A percentile compares a stretch with the other conserved stretches of the same genome.
Evolutionary conservation across 2,888 invertebrate species (phyloP).

Genomic region (Alcis repandata): DNA sequence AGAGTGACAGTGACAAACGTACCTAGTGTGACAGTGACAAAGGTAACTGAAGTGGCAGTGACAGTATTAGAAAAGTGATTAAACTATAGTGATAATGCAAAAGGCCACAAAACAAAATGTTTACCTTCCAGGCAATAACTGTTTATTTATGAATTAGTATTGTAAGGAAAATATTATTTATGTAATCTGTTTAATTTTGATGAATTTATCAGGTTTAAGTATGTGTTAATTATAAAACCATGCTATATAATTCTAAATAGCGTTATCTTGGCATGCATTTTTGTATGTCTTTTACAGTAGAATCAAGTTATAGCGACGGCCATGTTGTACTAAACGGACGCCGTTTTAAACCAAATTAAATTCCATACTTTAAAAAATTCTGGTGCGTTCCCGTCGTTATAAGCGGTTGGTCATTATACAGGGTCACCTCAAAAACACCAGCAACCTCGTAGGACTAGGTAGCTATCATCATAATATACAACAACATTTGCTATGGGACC

Average conservation of each 20-base stretch:
- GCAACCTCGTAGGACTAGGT: too few species aligned
- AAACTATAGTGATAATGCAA: slow-evolving; percentile 28
- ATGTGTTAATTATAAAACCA: background rate
- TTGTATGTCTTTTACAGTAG: too few species aligned
- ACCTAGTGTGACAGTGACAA: background rate
- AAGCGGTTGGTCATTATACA: background rate
- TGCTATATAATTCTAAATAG: too few species aligned
- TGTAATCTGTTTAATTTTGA: slow-evolving; percentile 13
- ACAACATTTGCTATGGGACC: too few species aligned
- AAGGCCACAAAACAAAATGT: slow-evolving; percentile 27
- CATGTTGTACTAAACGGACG: too few species aligned
- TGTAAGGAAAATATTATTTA: slow-evolving; percentile 2
- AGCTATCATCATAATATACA: too few species aligned
- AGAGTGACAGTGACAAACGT: background rate
- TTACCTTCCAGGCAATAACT: slow-evolving; percentile 17
- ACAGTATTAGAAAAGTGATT: slow-evolving; percentile 16
- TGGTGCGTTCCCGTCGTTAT: too few species aligned
- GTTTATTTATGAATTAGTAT: slow-evolving; percentile 10
- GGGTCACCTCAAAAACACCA: too few species aligned
- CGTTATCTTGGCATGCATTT: too few species aligned
- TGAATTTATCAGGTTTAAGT: slow-evolving; percentile 15
- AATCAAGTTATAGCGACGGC: too few species aligned
- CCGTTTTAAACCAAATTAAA: too few species aligned
- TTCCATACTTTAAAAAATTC: too few species aligned
- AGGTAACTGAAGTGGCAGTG: background rate